Conservation (phyloP, 1,140 invertebrate species). For the Bombus terrestris region DNA sequence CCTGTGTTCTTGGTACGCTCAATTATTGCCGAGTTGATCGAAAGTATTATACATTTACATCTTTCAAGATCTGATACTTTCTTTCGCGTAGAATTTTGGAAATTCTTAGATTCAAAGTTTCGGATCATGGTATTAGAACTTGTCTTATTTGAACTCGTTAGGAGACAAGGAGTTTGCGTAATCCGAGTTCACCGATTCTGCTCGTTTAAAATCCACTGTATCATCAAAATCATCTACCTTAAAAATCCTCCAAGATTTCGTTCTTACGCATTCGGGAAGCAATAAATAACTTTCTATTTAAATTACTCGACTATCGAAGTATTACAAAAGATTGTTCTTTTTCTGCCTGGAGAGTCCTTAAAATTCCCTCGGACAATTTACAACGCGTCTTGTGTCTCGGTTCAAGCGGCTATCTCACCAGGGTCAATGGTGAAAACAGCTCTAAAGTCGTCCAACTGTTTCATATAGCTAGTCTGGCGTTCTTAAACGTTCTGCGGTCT, state of each 20-base stretch:
- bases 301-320: too few species aligned
- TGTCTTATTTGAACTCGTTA: too few species aligned
- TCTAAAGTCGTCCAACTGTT: conserved; percentile 65
- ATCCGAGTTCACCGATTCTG: too few species aligned
- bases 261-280: too few species aligned
- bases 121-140: too few species aligned
- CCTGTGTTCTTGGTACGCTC: neutral
- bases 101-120: too few species aligned
- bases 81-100: neutral
- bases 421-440: conserved; percentile 66
- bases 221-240: rapidly evolving
- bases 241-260: rapidly evolving
- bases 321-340: rapidly evolving
- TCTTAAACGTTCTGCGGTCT: conserved; percentile 67
- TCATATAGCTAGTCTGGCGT: conserved; percentile 54
- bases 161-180: too few species aligned
- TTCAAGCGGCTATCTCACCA: conserved; percentile 50
- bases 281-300: too few species aligned
- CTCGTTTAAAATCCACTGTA: too few species aligned
- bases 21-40: neutral
- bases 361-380: neutral
- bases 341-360: too few species aligned
- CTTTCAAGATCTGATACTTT: too few species aligned
- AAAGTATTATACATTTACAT: neutral
- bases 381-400: conserved; percentile 17